Base-by-base conservation (phyloP, 2,113 vertebrate species). In the Prolemur simus region DNA sequence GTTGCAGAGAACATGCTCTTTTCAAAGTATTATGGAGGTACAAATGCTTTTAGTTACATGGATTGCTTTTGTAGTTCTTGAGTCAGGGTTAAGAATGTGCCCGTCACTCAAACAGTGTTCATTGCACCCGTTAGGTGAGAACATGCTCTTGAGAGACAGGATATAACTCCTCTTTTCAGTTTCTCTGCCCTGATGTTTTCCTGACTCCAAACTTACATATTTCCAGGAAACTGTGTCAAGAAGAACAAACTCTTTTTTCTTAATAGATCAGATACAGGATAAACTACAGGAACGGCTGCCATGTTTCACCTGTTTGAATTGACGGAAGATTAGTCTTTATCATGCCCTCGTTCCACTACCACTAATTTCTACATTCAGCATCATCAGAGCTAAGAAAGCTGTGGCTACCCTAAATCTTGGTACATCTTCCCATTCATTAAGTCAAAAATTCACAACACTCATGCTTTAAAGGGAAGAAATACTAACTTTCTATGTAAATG, bases 141-240 rank as follows among this genome's bases (percentile, higher is more conserved):
- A 29, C 15, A 29, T 20, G 2, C 2, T 47, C 5, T 54, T 49
- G 42, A 37, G 18, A 39, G 0, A 20, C 0, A 76, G 0, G 1
- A 10, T 45, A 8, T 4, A 76, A 4, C 7, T 29, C 5, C 4
- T 3, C 3, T 27, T 60, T 47, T 88, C 27, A 3, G 23, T 60
- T 82, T 91, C 54, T 5, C 5, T 32, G 15, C 2, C 7, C 9
- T 1, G 0, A 4, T 74, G 88, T 5, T 23, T 5, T 85, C 2
- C 2, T 1, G 8, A n/a, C 42, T 74, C 29, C 14, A 69, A 37
- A 77, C 10, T 77, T 34, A 20, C 3, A 0, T 21, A 34, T 89
- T 83, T 73, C 6, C 32, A 2, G 13, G 13, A 3, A 45, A 58
- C 1, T 20, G 5, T 0, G 58, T 49, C 4, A 58, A 56, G 27